These are phyloP conservation scores for Camelus dromedarius DNA, from an alignment of 2,113 vertebrate genomes.

Conservation along the genomic window DNA sequence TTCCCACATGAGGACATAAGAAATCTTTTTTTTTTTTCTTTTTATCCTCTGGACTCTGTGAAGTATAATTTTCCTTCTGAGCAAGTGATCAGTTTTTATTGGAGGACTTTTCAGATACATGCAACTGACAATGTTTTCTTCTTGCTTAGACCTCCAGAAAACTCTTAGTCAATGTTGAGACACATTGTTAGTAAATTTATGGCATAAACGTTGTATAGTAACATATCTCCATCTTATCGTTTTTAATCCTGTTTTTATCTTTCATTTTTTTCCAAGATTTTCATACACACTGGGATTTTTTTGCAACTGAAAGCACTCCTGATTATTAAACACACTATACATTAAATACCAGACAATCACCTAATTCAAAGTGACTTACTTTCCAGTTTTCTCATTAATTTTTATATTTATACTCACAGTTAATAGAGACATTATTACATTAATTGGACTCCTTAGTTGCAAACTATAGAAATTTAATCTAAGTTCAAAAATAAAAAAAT, in stretches of 20 bases:
- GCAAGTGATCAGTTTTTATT: neutral
- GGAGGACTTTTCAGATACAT: neutral
- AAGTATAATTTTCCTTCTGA: neutral
- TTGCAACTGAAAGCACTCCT: neutral
- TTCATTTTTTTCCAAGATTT: neutral
- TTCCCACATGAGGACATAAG: neutral
- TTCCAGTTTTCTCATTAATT: conserved; percentile 1
- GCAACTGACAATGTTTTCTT: neutral
- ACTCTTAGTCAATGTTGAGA: neutral
- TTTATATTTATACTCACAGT: neutral
- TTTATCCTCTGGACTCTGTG: neutral
- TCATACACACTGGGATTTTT: neutral
- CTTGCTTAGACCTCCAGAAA: neutral
- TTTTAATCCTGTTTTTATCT: neutral
- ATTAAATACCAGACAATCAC: neutral
- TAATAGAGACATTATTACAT: neutral
- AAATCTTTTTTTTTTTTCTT: neutral
- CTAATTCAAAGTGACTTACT: neutral
- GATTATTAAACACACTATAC: neutral
- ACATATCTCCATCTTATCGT: neutral
- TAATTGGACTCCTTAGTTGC: neutral
- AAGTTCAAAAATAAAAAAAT: neutral
- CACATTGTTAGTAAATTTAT: neutral
- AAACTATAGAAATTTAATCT: neutral
- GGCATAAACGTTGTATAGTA: neutral